A percentile compares a stretch with the other conserved stretches of the same genome.
These are phyloP conservation scores for Ctenicera cuprea DNA, from an alignment of 2,888 invertebrate species.

Conservation along the genomic window DNA sequence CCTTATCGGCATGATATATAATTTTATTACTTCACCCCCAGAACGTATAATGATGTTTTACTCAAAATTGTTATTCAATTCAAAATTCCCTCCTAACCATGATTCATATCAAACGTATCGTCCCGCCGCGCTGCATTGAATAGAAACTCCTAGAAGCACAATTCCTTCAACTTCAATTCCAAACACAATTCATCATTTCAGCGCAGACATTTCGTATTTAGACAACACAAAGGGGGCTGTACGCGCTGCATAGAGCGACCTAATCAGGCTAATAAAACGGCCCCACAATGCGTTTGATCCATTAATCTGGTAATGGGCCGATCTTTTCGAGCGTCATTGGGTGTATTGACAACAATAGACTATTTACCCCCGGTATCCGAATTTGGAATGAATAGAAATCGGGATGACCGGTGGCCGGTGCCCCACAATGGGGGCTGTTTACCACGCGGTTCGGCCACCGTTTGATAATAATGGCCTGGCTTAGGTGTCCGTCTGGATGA, in stretches of 20 bases:
- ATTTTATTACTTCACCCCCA: too few species aligned
- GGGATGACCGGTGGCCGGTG: slow-evolving; percentile 50
- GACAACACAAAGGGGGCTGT: neutral
- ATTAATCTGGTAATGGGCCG: slow-evolving; percentile 59
- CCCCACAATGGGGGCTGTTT: slow-evolving; percentile 32
- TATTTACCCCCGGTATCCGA: slow-evolving; percentile 8
- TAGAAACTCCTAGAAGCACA: too few species aligned
- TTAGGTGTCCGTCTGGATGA: slow-evolving; percentile 38
- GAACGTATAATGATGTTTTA: too few species aligned
- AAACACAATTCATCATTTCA: slow-evolving; percentile 10
- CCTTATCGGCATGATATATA: too few species aligned
- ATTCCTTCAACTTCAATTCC: slow-evolving; percentile 1
- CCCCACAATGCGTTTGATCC: slow-evolving; percentile 56
- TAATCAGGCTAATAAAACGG: slow-evolving; percentile 45
- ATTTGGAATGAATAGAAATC: slow-evolving; percentile 33
- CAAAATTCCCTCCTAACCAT: too few species aligned
- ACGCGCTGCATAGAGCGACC: neutral
- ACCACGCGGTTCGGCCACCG: slow-evolving; percentile 13
- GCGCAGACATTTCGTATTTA: neutral
- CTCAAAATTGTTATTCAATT: too few species aligned
- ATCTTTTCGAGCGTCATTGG: slow-evolving; percentile 58
- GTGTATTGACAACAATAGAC: slow-evolving; percentile 43
- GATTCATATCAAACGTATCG: too few species aligned
- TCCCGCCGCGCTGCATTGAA: too few species aligned
- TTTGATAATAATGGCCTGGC: slow-evolving; percentile 31